Percentiles rank a stretch among this genome's conserved stretches.
Evolutionary conservation across 2,797 vertebrate species (phyloP).

Genomic region (Chanos chanos): DNA sequence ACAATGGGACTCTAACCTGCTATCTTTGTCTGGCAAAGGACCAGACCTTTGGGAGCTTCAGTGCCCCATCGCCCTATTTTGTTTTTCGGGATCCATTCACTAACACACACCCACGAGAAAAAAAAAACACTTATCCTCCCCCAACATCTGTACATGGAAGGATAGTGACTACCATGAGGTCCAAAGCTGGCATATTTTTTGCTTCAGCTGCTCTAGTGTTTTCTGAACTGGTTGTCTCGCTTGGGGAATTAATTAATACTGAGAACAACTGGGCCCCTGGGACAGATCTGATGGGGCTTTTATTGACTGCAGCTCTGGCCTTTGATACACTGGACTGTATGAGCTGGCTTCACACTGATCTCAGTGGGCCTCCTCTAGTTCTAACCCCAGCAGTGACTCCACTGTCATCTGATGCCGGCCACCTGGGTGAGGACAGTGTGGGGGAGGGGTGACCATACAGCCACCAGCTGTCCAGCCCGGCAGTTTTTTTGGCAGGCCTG

Average conservation of each 20-base stretch:
- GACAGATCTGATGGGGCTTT: too few species aligned
- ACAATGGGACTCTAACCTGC: conserved; percentile 21
- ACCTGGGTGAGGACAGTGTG: conserved; percentile 50
- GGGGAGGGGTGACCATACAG: conserved; percentile 33
- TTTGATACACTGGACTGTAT: too few species aligned
- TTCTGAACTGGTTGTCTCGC: too few species aligned
- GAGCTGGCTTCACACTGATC: too few species aligned
- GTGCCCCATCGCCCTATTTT: background rate
- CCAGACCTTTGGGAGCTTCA: conserved; percentile 14
- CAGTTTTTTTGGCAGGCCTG: too few species aligned
- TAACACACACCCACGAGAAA: background rate
- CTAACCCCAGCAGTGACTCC: conserved; percentile 69
- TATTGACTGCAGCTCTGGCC: too few species aligned
- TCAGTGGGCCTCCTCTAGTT: too few species aligned
- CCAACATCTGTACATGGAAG: too few species aligned
- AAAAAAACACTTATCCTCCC: background rate
- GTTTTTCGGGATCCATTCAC: background rate
- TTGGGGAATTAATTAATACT: too few species aligned
- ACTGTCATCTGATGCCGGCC: conserved; percentile 63
- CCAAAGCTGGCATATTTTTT: conserved; percentile 7
- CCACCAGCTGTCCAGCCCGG: conserved; percentile 64
- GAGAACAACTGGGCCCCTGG: too few species aligned
- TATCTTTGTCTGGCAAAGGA: background rate
- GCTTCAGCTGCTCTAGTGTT: conserved; percentile 34
- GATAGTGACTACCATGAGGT: too few species aligned